Conservation (phyloP, 2,797 vertebrate species). For the Borostomias antarcticus region DNA sequence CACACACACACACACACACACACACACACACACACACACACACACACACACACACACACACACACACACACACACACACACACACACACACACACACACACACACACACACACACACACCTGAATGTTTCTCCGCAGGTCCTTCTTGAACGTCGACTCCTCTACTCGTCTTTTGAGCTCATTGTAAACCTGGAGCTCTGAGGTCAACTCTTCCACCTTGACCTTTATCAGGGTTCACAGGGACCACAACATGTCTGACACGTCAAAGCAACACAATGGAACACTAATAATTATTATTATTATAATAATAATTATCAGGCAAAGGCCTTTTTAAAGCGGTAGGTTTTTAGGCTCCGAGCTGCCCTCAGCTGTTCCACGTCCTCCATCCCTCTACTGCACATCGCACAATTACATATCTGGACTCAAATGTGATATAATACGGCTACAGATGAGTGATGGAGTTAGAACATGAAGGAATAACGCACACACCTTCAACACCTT, state of each 20-base stretch:
- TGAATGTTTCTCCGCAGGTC: constrained; percentile 87
- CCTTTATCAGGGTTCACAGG: constrained; percentile 63
- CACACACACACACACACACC: constrained; percentile 64
- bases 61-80: too few relatives aligned
- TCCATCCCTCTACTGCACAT: too few relatives aligned
- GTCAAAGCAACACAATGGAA: background rate
- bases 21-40: background rate
- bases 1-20: background rate
- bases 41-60: too few relatives aligned
- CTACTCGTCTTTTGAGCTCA: constrained; percentile 80
- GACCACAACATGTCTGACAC: background rate
- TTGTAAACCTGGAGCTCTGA: constrained; percentile 80
- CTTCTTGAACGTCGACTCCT: constrained; percentile 82
- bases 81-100: background rate
- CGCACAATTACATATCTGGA: too few relatives aligned
- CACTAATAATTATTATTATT: too few relatives aligned
- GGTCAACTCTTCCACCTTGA: constrained; percentile 66
- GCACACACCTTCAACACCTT: constrained; percentile 72
- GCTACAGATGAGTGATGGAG: too few relatives aligned
- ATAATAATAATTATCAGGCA: too few relatives aligned
- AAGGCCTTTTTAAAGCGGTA: too few relatives aligned
- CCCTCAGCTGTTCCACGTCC: too few relatives aligned
- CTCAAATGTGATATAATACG: too few relatives aligned
- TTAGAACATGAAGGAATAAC: too few relatives aligned
- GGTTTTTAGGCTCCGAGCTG: too few relatives aligned